Evolutionary conservation across 1,140 invertebrate species (phyloP).

Genomic region (Platorchestia sp.): DNA sequence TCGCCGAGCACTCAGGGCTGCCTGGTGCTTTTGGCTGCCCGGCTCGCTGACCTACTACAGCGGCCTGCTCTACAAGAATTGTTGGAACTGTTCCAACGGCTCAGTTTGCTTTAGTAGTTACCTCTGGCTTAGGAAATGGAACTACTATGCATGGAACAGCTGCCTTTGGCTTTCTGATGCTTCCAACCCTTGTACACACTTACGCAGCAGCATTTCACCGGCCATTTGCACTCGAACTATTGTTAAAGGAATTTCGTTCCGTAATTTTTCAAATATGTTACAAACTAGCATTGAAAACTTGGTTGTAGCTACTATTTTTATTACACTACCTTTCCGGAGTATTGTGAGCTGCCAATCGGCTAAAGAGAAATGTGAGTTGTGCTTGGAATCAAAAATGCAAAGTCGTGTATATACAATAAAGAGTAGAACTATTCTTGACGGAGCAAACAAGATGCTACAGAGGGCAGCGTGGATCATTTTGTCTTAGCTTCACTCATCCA

Average conservation of each 20-base stretch:
- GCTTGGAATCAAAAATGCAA: too few species aligned
- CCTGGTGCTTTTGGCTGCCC: not conserved
- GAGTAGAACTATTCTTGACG: too few species aligned
- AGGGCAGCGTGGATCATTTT: too few species aligned
- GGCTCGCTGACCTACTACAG: not conserved
- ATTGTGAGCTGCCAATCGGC: too few species aligned
- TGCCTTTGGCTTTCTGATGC: not conserved
- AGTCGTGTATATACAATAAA: too few species aligned
- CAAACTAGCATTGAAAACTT: not conserved
- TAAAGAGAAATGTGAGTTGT: too few species aligned
- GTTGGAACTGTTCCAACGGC: not conserved
- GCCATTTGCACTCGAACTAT: too few species aligned
- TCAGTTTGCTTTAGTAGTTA: not conserved
- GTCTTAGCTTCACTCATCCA: not conserved
- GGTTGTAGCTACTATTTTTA: not conserved
- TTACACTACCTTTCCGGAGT: not conserved
- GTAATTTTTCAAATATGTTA: too few species aligned
- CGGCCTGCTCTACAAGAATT: not conserved
- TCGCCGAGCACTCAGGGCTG: not conserved
- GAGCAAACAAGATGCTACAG: too few species aligned
- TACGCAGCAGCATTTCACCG: not conserved
- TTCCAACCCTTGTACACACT: not conserved
- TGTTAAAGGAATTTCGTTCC: too few species aligned
- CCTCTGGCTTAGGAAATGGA: not conserved
- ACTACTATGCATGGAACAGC: not conserved